Conservation (phyloP, 2,113 vertebrate species). For the Pholis gunnellus region DNA sequence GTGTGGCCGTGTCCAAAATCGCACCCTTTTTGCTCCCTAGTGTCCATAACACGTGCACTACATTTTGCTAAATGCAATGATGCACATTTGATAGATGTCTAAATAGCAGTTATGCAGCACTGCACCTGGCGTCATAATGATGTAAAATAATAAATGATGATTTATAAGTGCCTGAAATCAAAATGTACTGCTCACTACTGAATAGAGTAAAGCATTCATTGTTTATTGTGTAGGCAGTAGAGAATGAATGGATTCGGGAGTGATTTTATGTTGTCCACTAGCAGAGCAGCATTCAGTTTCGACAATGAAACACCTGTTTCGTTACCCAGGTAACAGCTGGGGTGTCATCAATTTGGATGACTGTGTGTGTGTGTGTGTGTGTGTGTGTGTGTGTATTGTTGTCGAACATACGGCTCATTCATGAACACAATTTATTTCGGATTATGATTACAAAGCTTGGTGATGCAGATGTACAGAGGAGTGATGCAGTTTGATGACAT, state of each 20-base stretch:
- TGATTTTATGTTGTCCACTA: background rate
- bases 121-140: background rate
- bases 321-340: constrained; percentile 14
- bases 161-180: background rate
- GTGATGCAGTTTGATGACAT: background rate
- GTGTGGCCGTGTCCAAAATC: background rate
- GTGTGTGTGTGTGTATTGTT: background rate
- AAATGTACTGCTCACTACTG: background rate
- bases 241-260: background rate
- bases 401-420: background rate
- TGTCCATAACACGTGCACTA: background rate
- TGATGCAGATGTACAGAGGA: background rate
- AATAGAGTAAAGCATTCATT: background rate
- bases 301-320: background rate
- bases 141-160: background rate
- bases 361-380: background rate
- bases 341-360: background rate
- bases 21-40: too few relatives aligned
- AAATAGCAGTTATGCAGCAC: background rate
- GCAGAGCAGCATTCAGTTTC: background rate
- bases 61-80: background rate
- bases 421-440: background rate
- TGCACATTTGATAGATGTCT: background rate
- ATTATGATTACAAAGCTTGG: background rate
- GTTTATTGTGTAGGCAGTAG: background rate